Evolutionary conservation across 2,113 vertebrate species (phyloP).

Genomic region (Saccopteryx leptura): DNA sequence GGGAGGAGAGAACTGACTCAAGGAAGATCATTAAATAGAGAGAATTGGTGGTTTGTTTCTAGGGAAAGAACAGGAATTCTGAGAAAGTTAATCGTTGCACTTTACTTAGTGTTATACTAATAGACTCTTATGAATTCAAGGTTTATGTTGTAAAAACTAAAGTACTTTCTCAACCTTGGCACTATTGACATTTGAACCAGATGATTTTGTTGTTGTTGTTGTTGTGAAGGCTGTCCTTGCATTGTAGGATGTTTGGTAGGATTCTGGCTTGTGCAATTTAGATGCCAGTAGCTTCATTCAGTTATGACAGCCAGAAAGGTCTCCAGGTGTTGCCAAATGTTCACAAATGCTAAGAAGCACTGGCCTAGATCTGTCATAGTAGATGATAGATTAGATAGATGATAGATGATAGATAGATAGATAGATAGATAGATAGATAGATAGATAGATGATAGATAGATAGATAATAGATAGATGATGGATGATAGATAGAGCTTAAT

Average conservation of each 20-base stretch:
- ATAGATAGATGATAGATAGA: background rate
- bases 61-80: background rate
- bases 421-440: background rate
- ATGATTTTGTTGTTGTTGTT: background rate
- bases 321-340: background rate
- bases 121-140: background rate
- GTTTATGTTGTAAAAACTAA: background rate
- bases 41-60: background rate
- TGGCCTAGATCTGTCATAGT: background rate
- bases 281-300: background rate
- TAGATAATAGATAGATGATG: background rate
- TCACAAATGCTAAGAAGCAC: background rate
- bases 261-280: no score
- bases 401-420: background rate
- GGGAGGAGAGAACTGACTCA: background rate
- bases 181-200: background rate
- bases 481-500: background rate
- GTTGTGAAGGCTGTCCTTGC: background rate
- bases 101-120: background rate
- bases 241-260: background rate
- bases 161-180: background rate
- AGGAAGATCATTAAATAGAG: background rate
- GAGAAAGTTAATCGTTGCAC: background rate
- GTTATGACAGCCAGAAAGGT: background rate
- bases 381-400: background rate